Percentiles rank a stretch among this genome's conserved stretches.
These are phyloP conservation scores for Cylas formicarius DNA, from an alignment of 1,140 invertebrate genomes.

Conservation along the genomic window DNA sequence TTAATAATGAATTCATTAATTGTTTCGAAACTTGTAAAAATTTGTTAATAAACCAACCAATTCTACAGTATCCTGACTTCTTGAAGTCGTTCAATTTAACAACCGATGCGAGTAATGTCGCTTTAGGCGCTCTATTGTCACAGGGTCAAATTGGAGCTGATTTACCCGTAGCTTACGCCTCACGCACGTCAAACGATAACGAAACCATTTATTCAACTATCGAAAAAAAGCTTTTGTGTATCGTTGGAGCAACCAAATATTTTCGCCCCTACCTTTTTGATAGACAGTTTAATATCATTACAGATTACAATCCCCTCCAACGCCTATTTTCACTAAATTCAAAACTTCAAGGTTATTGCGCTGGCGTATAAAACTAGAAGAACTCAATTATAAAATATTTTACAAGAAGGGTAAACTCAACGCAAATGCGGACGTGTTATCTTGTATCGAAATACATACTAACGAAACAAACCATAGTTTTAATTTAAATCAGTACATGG, in stretches of 20 bases:
- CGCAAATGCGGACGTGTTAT: too few species aligned
- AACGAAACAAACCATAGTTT: too few species aligned
- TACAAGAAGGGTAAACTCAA: too few species aligned
- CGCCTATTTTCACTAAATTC: slow-evolving; percentile 43
- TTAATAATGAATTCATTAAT: too few species aligned
- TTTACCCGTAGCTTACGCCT: slow-evolving; percentile 22
- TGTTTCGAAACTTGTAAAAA: too few species aligned
- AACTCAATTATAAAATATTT: too few species aligned
- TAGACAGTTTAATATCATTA: slow-evolving; percentile 42
- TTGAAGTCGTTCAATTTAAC: slow-evolving; percentile 33
- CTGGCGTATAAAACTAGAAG: too few species aligned
- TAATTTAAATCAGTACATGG: too few species aligned
- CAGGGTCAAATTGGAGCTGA: slow-evolving; percentile 30
- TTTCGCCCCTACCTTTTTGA: slow-evolving; percentile 43
- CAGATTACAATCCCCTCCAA: slow-evolving; percentile 43
- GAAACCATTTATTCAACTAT: slow-evolving; percentile 30
- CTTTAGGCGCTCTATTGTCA: slow-evolving; percentile 11
- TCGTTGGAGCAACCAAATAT: too few species aligned
- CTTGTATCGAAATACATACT: too few species aligned
- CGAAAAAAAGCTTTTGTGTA: slow-evolving; percentile 41
- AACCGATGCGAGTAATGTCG: slow-evolving; percentile 34
- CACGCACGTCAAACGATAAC: slow-evolving; percentile 21
- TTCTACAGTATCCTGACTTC: slow-evolving; percentile 37
- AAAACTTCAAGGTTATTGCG: too few species aligned
- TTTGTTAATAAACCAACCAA: too few species aligned